Percentiles rank a stretch among this genome's conserved stretches.
phyloP scores from a whole-genome alignment of 2,113 vertebrate genomes.

The Syrmaticus mikado region DNA sequence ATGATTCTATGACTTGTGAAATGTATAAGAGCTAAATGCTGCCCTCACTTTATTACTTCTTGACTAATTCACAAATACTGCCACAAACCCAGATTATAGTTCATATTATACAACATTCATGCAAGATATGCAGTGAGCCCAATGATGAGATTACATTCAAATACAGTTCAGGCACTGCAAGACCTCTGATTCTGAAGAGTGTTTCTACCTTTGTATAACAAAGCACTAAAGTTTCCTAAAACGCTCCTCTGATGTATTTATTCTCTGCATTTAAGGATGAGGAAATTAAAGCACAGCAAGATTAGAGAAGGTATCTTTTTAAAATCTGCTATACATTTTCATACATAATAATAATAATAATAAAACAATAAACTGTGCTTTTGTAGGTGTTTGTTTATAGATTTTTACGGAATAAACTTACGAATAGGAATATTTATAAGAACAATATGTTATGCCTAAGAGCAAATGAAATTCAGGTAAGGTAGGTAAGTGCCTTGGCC shows the following conservation, averaged over 20 bases:
- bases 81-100: background rate
- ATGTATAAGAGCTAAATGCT: background rate
- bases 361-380: background rate
- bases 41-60: background rate
- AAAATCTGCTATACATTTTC: background rate
- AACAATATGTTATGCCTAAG: background rate
- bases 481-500: background rate
- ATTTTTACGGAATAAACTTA: background rate
- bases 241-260: background rate
- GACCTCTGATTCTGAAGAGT: slow-evolving; percentile 37
- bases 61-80: background rate
- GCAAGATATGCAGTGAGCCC: background rate
- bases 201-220: slow-evolving; percentile 28
- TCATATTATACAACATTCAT: background rate
- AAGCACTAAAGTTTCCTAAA: slow-evolving; percentile 7
- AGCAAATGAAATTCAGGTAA: background rate
- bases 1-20: background rate
- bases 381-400: slow-evolving; percentile 5
- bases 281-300: slow-evolving; percentile 27
- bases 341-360: background rate
- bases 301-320: slow-evolving; percentile 5
- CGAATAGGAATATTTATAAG: background rate
- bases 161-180: background rate
- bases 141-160: background rate
- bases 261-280: background rate